Evolutionary conservation across 1,140 invertebrate genomes (phyloP).

Genomic region (Sarcophaga peregrina): DNA sequence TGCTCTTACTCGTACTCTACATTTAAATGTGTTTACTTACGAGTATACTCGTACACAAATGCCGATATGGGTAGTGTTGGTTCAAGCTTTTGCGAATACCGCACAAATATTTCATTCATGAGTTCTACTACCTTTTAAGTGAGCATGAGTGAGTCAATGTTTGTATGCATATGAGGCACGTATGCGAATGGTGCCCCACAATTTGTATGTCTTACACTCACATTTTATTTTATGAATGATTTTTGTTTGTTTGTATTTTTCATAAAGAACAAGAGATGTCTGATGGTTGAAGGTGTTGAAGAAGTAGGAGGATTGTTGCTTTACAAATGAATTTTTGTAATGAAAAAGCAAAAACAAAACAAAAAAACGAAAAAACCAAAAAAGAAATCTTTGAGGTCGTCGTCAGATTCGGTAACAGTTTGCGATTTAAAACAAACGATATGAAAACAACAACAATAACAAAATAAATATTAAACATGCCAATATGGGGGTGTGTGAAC

Average conservation of each 20-base stretch:
- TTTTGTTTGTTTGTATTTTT: too few species aligned
- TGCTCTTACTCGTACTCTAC: not conserved
- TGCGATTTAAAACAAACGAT: conserved; percentile 30
- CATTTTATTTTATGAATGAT: too few species aligned
- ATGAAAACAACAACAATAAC: not conserved
- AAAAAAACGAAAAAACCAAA: not conserved
- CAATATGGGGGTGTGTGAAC: conserved; percentile 30
- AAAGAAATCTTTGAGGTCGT: conserved; percentile 19
- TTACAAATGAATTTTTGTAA: not conserved
- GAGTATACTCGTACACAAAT: not conserved
- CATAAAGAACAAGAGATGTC: not conserved
- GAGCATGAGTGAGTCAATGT: not conserved
- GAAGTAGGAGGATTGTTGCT: not conserved
- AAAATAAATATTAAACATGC: conserved; percentile 21
- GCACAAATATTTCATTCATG: conserved; percentile 29
- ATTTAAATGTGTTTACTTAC: not conserved
- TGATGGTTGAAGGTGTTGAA: not conserved
- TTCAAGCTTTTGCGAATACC: not conserved
- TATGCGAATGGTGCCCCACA: not conserved
- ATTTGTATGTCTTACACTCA: not conserved
- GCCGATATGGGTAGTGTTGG: not conserved
- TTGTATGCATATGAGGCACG: not conserved
- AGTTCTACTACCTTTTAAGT: not conserved
- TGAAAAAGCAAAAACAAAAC: too few species aligned
- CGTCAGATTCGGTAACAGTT: conserved; percentile 31